Base-by-base conservation (phyloP, 2,888 invertebrate genomes). In the Drosophila kanekoi region DNA sequence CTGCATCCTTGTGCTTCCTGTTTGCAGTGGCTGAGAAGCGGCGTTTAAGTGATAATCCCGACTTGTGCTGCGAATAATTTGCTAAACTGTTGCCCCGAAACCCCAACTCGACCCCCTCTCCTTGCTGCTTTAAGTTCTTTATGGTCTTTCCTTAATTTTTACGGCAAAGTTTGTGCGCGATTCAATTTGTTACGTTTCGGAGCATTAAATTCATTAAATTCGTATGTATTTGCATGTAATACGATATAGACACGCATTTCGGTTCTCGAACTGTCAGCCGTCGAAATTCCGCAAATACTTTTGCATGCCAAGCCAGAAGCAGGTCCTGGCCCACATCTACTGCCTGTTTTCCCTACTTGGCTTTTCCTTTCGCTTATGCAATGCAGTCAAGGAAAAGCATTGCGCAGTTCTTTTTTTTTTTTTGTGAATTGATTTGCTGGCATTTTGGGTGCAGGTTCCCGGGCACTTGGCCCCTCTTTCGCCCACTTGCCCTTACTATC, bases 61-160 rank as follows among this genome's bases (percentile, higher is more conserved):
- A 89, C 89, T 89, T 87, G 77, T 88, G 84, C 87, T 87, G 73
- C 72, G 71, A 67, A 84, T 78, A 88, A 87, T 84, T 88, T 72
- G 72, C 76, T 84, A 78, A 88, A 87, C 87, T 87, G 78, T 74
- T 85, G 76, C 64, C 51, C 28, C 8, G 8, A 28, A 23, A 40
- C 35, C 20, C 35, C 41, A 13, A 20, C 41, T 20, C 20, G 13
- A 11, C 8, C 1, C 48, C 20, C 44, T 53, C 20, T n/a, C n/a
- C n/a, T 2, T 28, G 28, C 8, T 23, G 28, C 49, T 43, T 56
- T 38, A 65, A 60, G 59, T 64, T 62, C 40, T 18, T 28, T 5
- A 52, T 13, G 52, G 52, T 48, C 44, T 72, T 33, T 28, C 47
- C 37, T 53, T 53, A 58, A 56, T 33, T 54, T 43, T 41, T 38